Base-by-base conservation (phyloP, 2,113 vertebrate species). In the Eira barbara region DNA sequence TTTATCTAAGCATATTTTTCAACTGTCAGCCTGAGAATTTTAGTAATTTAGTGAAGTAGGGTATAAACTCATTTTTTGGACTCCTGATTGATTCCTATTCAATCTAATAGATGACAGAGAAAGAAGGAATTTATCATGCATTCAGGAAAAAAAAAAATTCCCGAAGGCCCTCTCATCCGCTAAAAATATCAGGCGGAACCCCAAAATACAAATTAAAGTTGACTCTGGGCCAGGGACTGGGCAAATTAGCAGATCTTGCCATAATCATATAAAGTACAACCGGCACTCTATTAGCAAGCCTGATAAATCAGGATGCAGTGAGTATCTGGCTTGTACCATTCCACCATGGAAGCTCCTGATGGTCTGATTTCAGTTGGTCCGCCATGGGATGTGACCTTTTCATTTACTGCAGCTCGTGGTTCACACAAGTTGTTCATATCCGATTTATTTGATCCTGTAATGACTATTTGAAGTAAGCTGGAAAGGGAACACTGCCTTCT, bases 121-220 rank as follows among this genome's bases (percentile, higher is more conserved):
- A 95, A 83, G 34, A 80, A 90, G 25, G 42, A 92, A 86, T 86
- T 81, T 82, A 73, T 89, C 65, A 71, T n/a, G 55, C 13, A 95
- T 96, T 39, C 18, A 67, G 52, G 65, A 14, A 1, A 34, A 52
- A 61, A 61, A 91, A 61, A 91, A 69, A 73, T 89, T 17, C 34
- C 80, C 91, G n/a, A 95, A 89, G 14, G 6, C n/a, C 20, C 85
- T 90, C 65, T 92, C 8, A 25, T 25, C 95, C 71, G 74, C 57
- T 96, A 87, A 95, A 95, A 94, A 82, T 95, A 92, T 27, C 36
- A 82, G 87, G 21, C 78, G 3, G n/a, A 85, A 86, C 42, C 79
- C 69, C 39, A 88, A 97, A 67, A 31, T 61, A 94, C 87, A 95
- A 95, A 95, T 71, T 84, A 63, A 97, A 92, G 47, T 87, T 87